Percentiles rank a stretch among this genome's conserved stretches.
Conservation (phyloP, 2,888 invertebrate genomes). For the Dyspetes luteomarginatus region DNA sequence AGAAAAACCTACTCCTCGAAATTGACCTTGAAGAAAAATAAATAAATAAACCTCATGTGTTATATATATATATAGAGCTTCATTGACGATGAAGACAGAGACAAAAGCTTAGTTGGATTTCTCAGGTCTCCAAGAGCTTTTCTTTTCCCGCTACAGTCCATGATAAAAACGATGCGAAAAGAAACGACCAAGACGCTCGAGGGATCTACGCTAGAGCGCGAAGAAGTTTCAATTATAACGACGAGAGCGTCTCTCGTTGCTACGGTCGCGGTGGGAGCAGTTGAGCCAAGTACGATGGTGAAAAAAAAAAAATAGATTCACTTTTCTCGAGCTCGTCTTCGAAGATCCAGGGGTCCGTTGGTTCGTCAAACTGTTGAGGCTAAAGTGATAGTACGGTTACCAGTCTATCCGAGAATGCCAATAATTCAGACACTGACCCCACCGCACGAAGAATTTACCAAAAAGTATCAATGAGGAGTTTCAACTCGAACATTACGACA, state of each 20-base stretch:
- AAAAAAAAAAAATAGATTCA: conserved; percentile 17
- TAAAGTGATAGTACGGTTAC: conserved; percentile 5
- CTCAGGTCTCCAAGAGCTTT: conserved; percentile 3
- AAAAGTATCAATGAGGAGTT: no score
- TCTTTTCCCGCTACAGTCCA: neutral
- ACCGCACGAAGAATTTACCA: neutral
- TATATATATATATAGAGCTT: conserved; percentile 8
- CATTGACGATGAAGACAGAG: neutral
- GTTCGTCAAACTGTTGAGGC: conserved; percentile 1
- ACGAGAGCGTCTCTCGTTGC: conserved; percentile 1
- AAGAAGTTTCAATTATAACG: conserved; percentile 59
- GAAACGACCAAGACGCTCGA: conserved; percentile 27
- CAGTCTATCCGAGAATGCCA: neutral
- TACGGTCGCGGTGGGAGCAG: conserved; percentile 59
- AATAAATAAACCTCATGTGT: conserved; percentile 1
- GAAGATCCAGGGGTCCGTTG: neutral
- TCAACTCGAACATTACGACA: no score
- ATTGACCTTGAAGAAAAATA: conserved; percentile 20
- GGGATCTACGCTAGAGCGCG: conserved; percentile 36
- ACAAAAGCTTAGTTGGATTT: neutral
- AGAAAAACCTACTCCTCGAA: conserved; percentile 25
- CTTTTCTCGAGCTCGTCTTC: neutral
- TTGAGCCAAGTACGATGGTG: conserved; percentile 38
- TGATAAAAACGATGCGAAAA: conserved; percentile 3
- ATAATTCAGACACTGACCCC: conserved; percentile 10